Conservation (phyloP, 2,888 invertebrate genomes). For the Synanthedon formicaeformis region DNA sequence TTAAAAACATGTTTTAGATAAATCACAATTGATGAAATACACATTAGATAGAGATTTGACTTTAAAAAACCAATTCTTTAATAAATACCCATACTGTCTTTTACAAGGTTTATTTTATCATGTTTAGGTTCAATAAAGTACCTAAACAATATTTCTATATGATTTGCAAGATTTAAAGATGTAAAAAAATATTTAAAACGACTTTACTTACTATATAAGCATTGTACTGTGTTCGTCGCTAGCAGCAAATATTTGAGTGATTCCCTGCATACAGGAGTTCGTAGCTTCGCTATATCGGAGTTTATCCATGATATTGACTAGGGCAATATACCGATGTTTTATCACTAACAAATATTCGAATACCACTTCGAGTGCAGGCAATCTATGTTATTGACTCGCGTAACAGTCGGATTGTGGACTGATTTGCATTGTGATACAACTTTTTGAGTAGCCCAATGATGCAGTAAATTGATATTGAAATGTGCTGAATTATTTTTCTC, state of each 20-base stretch:
- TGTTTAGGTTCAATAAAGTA: too few species aligned
- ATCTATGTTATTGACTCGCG: conserved; percentile 9
- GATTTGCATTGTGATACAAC: not conserved
- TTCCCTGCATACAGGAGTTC: conserved; percentile 25
- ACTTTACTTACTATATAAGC: too few species aligned
- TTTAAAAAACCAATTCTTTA: too few species aligned
- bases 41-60: too few species aligned
- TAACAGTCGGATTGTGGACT: not conserved
- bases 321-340: conserved; percentile 9
- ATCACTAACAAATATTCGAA: conserved; percentile 4
- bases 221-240: conserved; percentile 11
- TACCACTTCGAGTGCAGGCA: conserved; percentile 6
- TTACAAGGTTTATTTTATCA: too few species aligned
- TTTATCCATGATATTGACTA: not conserved
- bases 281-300: not conserved
- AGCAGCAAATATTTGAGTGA: conserved; percentile 45
- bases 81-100: too few species aligned
- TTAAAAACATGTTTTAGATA: too few species aligned
- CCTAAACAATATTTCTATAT: too few species aligned
- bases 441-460: not conserved
- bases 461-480: not conserved
- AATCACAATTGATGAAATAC: too few species aligned
- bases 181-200: too few species aligned
- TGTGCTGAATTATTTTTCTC: too few species aligned
- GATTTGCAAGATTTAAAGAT: too few species aligned